Conservation (phyloP, 1,140 invertebrate species). For the Fopius arisanus region DNA sequence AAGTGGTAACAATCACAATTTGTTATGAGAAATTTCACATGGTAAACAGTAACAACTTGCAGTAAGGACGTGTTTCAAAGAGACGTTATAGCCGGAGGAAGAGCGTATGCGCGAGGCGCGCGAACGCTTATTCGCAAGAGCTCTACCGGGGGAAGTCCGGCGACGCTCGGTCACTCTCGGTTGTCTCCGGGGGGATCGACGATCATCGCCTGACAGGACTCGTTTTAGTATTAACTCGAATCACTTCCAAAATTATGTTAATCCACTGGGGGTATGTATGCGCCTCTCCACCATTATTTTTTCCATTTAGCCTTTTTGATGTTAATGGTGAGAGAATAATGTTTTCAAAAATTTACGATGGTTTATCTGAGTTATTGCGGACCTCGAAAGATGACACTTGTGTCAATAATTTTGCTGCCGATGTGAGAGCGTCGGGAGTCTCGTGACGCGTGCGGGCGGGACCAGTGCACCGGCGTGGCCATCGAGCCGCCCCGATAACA, state of each 20-base stretch:
- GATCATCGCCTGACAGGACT: not conserved
- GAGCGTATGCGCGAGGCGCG: not conserved
- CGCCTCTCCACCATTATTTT: too few species aligned
- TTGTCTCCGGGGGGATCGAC: not conserved
- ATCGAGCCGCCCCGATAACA: not conserved
- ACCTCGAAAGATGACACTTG: too few species aligned
- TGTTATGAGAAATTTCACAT: not conserved
- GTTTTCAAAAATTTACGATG: too few species aligned
- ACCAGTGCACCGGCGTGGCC: not conserved
- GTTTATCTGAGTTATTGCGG: too few species aligned
- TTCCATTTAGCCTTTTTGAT: too few species aligned
- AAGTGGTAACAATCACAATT: not conserved
- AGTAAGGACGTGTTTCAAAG: not conserved
- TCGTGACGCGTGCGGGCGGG: slow-evolving; percentile 1
- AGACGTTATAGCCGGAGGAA: not conserved
- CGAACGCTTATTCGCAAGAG: slow-evolving; percentile 20
- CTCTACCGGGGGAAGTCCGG: not conserved
- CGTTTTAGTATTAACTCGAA: not conserved
- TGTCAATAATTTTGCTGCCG: not conserved
- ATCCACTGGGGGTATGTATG: too few species aligned
- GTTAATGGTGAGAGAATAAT: too few species aligned
- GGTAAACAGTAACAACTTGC: not conserved
- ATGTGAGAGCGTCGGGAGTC: not conserved
- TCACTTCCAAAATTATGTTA: not conserved
- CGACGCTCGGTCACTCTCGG: not conserved